Evolutionary conservation across 2,113 vertebrate genomes (phyloP), one percentile per base, ranked within the genome.

Genomic region (Cephalopholis sonnerati): DNA sequence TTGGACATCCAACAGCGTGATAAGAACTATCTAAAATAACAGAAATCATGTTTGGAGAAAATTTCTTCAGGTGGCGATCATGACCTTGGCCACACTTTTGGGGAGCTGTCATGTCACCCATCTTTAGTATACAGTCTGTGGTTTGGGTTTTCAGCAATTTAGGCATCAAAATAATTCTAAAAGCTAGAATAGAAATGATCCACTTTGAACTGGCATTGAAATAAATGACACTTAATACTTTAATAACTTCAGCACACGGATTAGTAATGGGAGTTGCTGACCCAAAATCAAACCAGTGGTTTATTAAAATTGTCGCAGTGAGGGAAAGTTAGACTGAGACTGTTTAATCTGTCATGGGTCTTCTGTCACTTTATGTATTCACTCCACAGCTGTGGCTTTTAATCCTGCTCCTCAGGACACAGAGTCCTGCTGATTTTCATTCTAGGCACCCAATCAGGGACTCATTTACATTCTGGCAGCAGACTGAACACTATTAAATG

Each of bases 391-490:
- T 44, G 27, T 41, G 24, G 16, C 48, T 72, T 68, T 75, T 53
- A 55, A 73, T 73, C 18, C 7, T 62, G 15, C 58, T 70, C 41
- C 27, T 51, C 17, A 7, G 25, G 64, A 72, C 46, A 24, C 59
- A 36, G 63, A 48, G 4, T 68, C 73, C 61, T 68, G 25, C 62
- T 70, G 77, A 29, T 59, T 81, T 77, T 74, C 36, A 78, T 80
- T 82, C 57, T 36, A 65, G 71, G 24, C 59, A 61, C 85, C n/a
- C 16, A 70, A 20, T 77, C 70, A 75, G 3, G 4, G 29, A 22
- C 57, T 74, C 64, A 67, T 86, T 88, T 57, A 29, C 24, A 81
- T 61, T 74, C 58, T 61, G 64, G 58, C 39, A 73, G 44, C 24
- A 29, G 46, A 25, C 27, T 73, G 20, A 62, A 74, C 44, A 46